Percentiles rank a stretch among this genome's conserved stretches.
Conservation (phyloP, 1,140 invertebrate genomes). For the Solenopsis fugax region DNA sequence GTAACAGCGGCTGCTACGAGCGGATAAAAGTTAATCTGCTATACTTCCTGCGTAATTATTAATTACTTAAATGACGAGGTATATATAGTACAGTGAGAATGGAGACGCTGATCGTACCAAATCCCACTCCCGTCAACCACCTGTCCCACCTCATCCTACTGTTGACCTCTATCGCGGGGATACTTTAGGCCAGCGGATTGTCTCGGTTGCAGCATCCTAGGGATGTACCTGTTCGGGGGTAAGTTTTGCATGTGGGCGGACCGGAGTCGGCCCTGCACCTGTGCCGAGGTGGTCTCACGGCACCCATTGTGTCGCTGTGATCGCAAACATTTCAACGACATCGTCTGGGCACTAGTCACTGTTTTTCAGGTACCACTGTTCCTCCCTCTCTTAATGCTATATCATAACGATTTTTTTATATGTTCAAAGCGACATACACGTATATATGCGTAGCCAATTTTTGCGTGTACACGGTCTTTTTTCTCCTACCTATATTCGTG, state of each 20-base stretch:
- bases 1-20: neutral
- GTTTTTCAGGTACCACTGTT: conserved; percentile 95
- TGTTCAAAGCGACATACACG: conserved; percentile 44
- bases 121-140: conserved; percentile 7
- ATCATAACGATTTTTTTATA: conserved; percentile 1
- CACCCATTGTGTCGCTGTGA: conserved; percentile 96
- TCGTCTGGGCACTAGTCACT: conserved; percentile 98
- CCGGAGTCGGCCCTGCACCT: conserved; percentile 95
- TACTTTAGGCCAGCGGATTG: conserved; percentile 84
- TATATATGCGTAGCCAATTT: conserved; percentile 17
- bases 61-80: neutral
- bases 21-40: neutral
- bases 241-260: conserved; percentile 99
- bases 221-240: conserved; percentile 99
- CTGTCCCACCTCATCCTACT: neutral
- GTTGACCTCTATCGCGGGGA: conserved; percentile 66
- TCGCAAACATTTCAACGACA: conserved; percentile 98
- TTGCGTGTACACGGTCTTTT: conserved; percentile 38
- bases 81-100: neutral
- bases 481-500: conserved; percentile 18
- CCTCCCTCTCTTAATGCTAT: conserved; percentile 65
- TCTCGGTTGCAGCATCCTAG: conserved; percentile 95
- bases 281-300: conserved; percentile 94
- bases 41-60: conserved; percentile 19
- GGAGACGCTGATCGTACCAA: conserved; percentile 48